phyloP scores from a whole-genome alignment of 1,140 invertebrate species.

The Monochamus saltuarius region DNA sequence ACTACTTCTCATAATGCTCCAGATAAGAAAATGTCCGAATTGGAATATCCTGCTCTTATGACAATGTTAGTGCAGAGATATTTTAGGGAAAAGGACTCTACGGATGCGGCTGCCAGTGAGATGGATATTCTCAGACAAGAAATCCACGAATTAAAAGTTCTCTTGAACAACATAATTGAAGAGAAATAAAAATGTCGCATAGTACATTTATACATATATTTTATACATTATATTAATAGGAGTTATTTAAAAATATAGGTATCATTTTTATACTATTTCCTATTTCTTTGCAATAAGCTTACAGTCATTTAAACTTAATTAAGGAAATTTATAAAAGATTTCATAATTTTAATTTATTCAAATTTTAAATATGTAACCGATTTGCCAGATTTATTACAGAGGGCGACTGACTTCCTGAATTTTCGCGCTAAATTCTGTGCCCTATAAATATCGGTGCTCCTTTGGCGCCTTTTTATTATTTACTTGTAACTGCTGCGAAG shows the following conservation, averaged over 20 bases:
- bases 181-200: constrained; percentile 15
- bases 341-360: not conserved
- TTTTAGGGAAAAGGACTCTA: constrained; percentile 54
- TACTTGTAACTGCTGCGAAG: too few species aligned
- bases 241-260: too few species aligned
- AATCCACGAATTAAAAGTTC: constrained; percentile 43
- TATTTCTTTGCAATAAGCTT: not conserved
- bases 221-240: not conserved
- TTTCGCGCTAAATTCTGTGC: too few species aligned
- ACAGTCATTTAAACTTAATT: not conserved
- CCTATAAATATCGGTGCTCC: too few species aligned
- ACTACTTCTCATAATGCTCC: not conserved
- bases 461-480: too few species aligned
- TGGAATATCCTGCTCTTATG: constrained; percentile 56
- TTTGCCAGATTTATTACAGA: too few species aligned
- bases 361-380: not conserved
- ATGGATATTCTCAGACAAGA: constrained; percentile 45
- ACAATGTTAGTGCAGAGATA: constrained; percentile 57
- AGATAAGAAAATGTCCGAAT: constrained; percentile 20
- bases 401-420: too few species aligned
- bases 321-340: not conserved
- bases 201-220: not conserved
- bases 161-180: constrained; percentile 35
- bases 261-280: not conserved
- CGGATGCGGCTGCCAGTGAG: constrained; percentile 36